Evolutionary conservation across 2,113 vertebrate species (phyloP).

Genomic region (Micromys minutus): DNA sequence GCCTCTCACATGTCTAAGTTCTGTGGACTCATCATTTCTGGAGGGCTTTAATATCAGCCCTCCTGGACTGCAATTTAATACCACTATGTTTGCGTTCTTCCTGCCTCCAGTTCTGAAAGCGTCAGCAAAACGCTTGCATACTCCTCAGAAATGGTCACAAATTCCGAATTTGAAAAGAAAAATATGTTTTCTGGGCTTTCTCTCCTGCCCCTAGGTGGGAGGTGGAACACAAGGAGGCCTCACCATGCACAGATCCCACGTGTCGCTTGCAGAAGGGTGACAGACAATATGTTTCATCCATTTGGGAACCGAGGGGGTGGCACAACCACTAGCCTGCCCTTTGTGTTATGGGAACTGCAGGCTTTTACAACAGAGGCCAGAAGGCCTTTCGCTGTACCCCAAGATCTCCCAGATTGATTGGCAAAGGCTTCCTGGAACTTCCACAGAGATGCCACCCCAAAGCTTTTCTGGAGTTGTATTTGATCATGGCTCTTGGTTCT

Average conservation of each 20-base stretch:
- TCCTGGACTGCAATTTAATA: slow-evolving; percentile 44
- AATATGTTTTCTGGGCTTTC: neutral
- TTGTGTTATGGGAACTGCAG: neutral
- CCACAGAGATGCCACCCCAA: neutral
- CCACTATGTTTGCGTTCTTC: neutral
- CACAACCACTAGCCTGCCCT: neutral
- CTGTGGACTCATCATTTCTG: neutral
- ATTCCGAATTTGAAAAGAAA: neutral
- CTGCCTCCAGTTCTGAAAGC: slow-evolving; percentile 43
- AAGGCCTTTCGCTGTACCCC: neutral
- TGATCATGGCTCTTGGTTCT: neutral
- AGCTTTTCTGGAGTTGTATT: neutral
- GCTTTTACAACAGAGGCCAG: neutral
- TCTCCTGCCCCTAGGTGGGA: neutral
- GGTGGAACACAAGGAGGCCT: neutral
- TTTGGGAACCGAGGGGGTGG: neutral
- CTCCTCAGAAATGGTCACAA: neutral
- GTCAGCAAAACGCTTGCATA: slow-evolving; percentile 59
- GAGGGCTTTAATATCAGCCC: slow-evolving; percentile 53
- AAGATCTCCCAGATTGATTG: neutral
- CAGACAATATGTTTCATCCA: neutral
- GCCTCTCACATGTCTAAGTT: neutral
- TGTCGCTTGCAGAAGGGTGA: neutral
- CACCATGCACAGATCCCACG: no score
- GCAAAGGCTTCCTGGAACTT: neutral